Evolutionary conservation across 2,113 vertebrate genomes (phyloP).

Genomic region (Eulemur rufifrons): DNA sequence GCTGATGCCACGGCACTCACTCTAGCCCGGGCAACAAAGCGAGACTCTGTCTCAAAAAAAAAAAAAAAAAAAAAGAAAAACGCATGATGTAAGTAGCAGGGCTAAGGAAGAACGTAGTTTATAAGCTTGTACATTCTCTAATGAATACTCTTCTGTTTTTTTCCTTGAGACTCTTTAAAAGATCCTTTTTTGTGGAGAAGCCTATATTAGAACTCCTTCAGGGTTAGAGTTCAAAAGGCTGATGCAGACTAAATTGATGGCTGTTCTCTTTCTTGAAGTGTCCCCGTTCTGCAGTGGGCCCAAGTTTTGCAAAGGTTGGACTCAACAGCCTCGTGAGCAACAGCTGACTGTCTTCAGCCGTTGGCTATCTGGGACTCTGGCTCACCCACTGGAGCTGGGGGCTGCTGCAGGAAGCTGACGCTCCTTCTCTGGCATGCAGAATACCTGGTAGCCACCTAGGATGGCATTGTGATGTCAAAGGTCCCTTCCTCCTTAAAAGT

Average conservation of each 20-base stretch:
- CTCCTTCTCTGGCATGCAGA: accelerated
- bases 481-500: neutral
- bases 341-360: accelerated
- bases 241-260: neutral
- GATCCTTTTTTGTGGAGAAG: slow-evolving; percentile 21
- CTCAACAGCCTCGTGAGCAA: neutral
- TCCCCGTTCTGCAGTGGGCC: neutral
- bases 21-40: no score
- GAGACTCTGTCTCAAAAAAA: no score
- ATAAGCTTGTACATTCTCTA: neutral
- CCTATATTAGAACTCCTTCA: neutral
- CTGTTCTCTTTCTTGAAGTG: neutral
- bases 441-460: neutral
- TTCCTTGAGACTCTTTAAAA: neutral
- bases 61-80: no score
- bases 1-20: no score
- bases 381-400: accelerated
- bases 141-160: slow-evolving; percentile 18
- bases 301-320: neutral
- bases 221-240: neutral
- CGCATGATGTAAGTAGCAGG: accelerated
- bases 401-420: accelerated
- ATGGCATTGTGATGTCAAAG: no score
- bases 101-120: neutral
- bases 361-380: accelerated